phyloP scores from a whole-genome alignment of 1,140 invertebrate genomes.

The Dinoponera quadriceps region DNA sequence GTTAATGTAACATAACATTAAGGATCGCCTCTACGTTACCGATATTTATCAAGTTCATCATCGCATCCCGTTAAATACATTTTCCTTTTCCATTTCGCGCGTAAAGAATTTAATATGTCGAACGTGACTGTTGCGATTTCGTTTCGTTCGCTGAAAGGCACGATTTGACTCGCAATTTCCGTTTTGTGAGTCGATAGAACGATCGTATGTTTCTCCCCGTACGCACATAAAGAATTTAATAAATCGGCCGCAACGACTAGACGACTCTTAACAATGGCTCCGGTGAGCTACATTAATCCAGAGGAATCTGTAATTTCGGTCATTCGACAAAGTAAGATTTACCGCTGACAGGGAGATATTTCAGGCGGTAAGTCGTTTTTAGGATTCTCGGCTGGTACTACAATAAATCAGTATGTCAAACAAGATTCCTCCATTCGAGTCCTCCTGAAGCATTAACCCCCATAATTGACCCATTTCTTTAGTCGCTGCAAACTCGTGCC shows the following conservation, averaged over 20 bases:
- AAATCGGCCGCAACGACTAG: neutral
- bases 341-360: slow-evolving; percentile 44
- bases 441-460: slow-evolving; percentile 14
- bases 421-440: slow-evolving; percentile 30
- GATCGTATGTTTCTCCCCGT: neutral
- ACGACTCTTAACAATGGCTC: slow-evolving; percentile 18
- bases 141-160: too few relatives aligned
- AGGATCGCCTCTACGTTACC: too few relatives aligned
- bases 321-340: slow-evolving; percentile 53
- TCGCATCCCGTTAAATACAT: too few relatives aligned
- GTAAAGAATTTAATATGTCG: too few relatives aligned
- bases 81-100: too few relatives aligned
- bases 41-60: too few relatives aligned
- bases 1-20: too few relatives aligned
- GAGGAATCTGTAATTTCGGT: slow-evolving; percentile 45
- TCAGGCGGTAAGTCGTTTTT: slow-evolving; percentile 47
- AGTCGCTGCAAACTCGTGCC: slow-evolving; percentile 7
- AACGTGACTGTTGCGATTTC: too few relatives aligned
- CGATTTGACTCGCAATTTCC: neutral
- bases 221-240: slow-evolving; percentile 26
- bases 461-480: slow-evolving; percentile 44
- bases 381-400: slow-evolving; percentile 31
- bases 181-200: neutral
- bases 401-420: slow-evolving; percentile 53
- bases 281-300: slow-evolving; percentile 28